Evolutionary conservation across 2,797 vertebrate species (phyloP), one percentile per base, ranked within the genome.

Genomic region (Chloroceryle amazona): DNA sequence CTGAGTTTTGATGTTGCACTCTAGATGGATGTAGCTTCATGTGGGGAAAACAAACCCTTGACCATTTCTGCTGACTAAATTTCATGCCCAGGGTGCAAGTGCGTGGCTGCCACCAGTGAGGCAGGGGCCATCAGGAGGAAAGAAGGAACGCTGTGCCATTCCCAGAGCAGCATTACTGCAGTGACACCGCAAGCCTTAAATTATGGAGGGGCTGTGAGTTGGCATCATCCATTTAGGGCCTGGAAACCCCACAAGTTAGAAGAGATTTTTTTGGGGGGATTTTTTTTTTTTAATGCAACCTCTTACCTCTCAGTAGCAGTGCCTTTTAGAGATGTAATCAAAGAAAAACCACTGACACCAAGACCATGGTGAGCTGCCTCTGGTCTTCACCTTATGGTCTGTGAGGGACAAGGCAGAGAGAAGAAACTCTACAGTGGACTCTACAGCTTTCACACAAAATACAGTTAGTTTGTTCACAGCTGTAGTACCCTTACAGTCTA

Each of bases 51-150:
- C 37, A 80, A 88, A 13, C 33, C 63, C 49, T 65, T 31, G 8
- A 0, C 19, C 44, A 1, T 10, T 55, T 51, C 74, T 79, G 62
- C 49, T 47, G 9, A 20, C 29, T 25, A 2, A 5, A 47, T 79
- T 22, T 33, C 39, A 13, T 15, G 15, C 61, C 46, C 15, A 1
- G 42, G 11, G 19, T 51, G 60, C 3, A 31, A 63, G 60, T 6
- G 17, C 13, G 23, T 54, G 46, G 31, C 51, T 63, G 54, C 35
- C 3, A 49, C 23, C 0, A 0, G 44, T 7, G 1, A 39, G 14
- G 51, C 49, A 42, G 28, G 57, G 22, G 35, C 20, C 22, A 6
- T 8, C 11, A 9, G 22, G 7, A 42, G 41, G 28, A 35, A 61
- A 63, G 39, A 13, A 75, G 26, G 16, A 44, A 61, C 0, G 0